Evolutionary conservation across 2,113 vertebrate species (phyloP).

Genomic region (Delphinapterus leucas): DNA sequence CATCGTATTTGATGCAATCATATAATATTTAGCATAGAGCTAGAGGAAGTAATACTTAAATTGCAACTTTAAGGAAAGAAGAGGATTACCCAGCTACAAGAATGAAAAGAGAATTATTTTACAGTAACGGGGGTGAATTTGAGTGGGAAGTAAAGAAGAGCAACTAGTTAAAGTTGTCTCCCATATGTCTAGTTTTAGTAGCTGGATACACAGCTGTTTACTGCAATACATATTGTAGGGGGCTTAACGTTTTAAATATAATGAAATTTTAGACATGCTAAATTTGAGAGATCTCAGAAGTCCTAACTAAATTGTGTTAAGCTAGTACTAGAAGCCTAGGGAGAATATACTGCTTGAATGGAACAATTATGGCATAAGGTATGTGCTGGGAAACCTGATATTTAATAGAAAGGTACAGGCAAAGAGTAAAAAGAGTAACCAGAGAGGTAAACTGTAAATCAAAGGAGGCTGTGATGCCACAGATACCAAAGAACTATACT

Average conservation of each 20-base stretch:
- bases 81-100: neutral
- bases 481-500: neutral
- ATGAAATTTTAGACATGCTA: neutral
- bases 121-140: neutral
- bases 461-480: neutral
- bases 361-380: neutral
- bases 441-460: neutral
- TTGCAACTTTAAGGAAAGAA: neutral
- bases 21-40: neutral
- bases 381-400: neutral
- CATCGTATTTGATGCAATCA: neutral
- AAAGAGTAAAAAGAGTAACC: neutral
- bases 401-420: neutral
- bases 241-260: neutral
- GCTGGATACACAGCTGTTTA: neutral
- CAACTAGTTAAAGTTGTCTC: neutral
- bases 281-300: neutral
- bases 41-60: neutral
- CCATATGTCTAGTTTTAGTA: neutral
- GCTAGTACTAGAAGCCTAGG: neutral
- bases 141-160: neutral
- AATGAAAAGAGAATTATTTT: neutral
- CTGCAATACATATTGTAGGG: neutral
- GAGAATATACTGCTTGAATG: neutral
- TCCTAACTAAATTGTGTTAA: neutral